phyloP scores from a whole-genome alignment of 2,888 invertebrate genomes.

The Epirrhoe alternata region DNA sequence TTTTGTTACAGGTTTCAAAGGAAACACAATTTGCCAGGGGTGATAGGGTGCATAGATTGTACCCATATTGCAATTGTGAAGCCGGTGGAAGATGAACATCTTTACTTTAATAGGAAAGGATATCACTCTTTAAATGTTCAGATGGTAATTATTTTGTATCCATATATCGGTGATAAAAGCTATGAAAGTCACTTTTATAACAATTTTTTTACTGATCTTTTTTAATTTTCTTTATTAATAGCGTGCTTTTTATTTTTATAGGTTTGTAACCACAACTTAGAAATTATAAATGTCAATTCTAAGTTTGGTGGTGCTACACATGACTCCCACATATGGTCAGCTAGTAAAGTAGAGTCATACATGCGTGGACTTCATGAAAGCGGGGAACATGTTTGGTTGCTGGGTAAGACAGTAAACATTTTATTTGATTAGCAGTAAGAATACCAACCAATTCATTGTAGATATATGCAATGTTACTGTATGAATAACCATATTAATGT shows the following conservation, averaged over 20 bases:
- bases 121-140: slow-evolving; percentile 47
- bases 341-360: slow-evolving; percentile 2
- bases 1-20: slow-evolving; percentile 36
- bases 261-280: slow-evolving; percentile 2
- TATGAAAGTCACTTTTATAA: not conserved
- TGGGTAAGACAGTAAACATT: slow-evolving; percentile 25
- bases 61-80: slow-evolving; percentile 26
- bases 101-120: slow-evolving; percentile 43
- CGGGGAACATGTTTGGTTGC: slow-evolving; percentile 38
- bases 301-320: slow-evolving; percentile 9
- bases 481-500: not conserved
- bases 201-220: not conserved
- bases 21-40: slow-evolving; percentile 28
- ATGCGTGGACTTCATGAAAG: slow-evolving; percentile 35
- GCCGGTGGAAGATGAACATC: slow-evolving; percentile 40
- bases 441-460: not conserved
- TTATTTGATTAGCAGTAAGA: slow-evolving; percentile 3
- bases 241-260: slow-evolving; percentile 2
- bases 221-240: not conserved
- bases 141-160: slow-evolving; percentile 24
- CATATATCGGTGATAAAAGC: not conserved
- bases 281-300: slow-evolving; percentile 6
- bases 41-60: slow-evolving; percentile 35
- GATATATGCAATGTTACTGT: not conserved
- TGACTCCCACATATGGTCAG: not conserved